Evolutionary conservation across 2,888 invertebrate species (phyloP), one percentile per base, ranked within the genome.

Genomic region (Litoditis marina): DNA sequence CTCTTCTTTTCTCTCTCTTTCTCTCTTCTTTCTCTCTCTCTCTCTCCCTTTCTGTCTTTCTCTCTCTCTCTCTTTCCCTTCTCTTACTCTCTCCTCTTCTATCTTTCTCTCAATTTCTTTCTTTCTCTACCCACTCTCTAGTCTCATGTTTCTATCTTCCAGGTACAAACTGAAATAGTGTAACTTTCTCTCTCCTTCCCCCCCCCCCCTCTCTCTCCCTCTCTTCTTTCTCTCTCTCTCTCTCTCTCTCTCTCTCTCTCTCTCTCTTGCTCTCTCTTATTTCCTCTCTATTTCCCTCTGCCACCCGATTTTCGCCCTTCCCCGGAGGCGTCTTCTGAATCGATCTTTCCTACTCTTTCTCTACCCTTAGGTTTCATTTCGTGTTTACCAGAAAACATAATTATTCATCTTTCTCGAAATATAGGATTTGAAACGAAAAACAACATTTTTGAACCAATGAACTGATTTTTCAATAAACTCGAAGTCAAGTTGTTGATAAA

Each of bases 131-230:
- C 25, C 3, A 22, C 19, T 22, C 25, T 44, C 25, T 25, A 22
- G 19, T 44, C 25, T 44, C 44, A 44, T 44, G 19, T 25, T 22
- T 44, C 25, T 25, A 44, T 44, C 44, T 44, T 22, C 44, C 44
- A 22, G 44, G 19, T 25, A 44, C 25, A 19, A 22, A 44, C 19
- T 25, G 19, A 22, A 19, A 19, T 44, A 44, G 25, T 44, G 25
- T 44, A 22, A 44, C 25, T 44, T 25, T 19, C 19, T 44, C 44
- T 19, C 44, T 5, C 19, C 44, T 22, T 4, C 39, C 39, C 39
- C 39, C 39, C 39, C 39, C 39, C 39, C 39, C 39, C 47, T 30
- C 57, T 32, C 30, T 49, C 31, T 32, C 47, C 39, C 27, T 36
- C 42, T 28, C 25, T 16, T 27, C 25, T 36, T 13, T 28, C 39